These are phyloP conservation scores for Choloepus hoffmanni DNA, from an alignment of 2,113 vertebrate species.

Conservation along the genomic window DNA sequence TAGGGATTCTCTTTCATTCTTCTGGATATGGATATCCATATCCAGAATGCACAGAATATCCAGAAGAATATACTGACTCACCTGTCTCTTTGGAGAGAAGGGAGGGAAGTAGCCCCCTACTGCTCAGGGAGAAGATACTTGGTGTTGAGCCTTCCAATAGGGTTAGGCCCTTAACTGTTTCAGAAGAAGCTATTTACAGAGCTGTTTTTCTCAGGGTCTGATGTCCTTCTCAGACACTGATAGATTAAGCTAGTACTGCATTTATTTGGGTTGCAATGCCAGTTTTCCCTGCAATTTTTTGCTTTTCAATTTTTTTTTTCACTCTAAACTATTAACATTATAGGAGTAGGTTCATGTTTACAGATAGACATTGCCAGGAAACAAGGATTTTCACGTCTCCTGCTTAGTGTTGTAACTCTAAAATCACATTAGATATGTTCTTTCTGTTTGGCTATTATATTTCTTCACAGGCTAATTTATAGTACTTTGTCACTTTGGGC, in stretches of 20 bases:
- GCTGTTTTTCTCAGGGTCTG: neutral
- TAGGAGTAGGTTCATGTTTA: neutral
- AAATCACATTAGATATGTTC: neutral
- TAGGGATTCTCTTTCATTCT: too few relatives aligned
- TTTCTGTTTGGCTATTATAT: neutral
- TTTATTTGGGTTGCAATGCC: neutral
- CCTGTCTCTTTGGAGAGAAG: neutral
- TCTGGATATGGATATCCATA: too few relatives aligned
- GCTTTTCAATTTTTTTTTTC: neutral
- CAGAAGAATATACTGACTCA: neutral
- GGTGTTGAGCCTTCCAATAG: neutral
- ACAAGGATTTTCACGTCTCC: neutral
- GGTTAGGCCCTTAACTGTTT: neutral
- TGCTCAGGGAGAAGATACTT: neutral
- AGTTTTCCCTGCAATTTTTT: neutral
- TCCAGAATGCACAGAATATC: too few relatives aligned
- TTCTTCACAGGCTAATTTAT: neutral
- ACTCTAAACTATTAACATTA: neutral
- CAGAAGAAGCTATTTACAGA: neutral
- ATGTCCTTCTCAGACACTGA: neutral
- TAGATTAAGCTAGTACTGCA: neutral
- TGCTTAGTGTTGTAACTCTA: neutral
- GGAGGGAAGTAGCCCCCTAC: neutral
- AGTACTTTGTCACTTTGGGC: neutral
- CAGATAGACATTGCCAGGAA: slow-evolving; percentile 18